Conservation (phyloP, 2,797 vertebrate species). For the Chrysocyon brachyurus region DNA sequence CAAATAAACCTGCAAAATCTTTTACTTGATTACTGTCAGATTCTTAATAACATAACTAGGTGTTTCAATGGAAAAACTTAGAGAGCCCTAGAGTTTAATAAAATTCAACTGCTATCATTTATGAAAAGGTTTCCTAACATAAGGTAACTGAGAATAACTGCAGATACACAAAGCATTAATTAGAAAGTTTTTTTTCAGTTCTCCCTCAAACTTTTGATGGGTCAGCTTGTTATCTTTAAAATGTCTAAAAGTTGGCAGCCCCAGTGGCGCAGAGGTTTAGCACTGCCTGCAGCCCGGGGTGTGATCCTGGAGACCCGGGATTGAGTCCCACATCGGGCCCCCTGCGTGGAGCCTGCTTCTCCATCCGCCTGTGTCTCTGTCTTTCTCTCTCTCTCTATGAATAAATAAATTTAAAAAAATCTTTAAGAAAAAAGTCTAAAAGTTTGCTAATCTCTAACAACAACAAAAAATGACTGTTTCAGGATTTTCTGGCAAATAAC, state of each 20-base stretch:
- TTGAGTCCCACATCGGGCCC: too few species aligned
- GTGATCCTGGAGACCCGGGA: too few species aligned
- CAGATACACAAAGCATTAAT: background rate
- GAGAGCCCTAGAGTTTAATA: background rate
- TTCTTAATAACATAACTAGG: background rate
- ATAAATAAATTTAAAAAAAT: too few species aligned
- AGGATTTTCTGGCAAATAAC: background rate
- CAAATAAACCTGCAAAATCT: background rate
- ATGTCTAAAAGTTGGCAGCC: background rate
- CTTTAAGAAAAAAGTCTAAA: background rate
- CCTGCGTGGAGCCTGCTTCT: too few species aligned
- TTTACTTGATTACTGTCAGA: background rate
- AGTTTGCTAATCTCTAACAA: background rate
- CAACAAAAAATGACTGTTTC: background rate
- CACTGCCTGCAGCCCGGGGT: too few species aligned
- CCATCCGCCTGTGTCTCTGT: too few species aligned
- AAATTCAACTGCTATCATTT: background rate
- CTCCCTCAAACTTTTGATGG: slow-evolving; percentile 17
- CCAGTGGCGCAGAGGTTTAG: too few species aligned
- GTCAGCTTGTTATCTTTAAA: background rate
- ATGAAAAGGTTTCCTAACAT: slow-evolving; percentile 20
- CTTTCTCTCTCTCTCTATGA: too few species aligned
- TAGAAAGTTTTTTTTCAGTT: background rate
- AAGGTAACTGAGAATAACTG: background rate
- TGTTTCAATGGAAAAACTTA: background rate